phyloP scores from a whole-genome alignment of 2,113 vertebrate species.

The Tautogolabrus adspersus region DNA sequence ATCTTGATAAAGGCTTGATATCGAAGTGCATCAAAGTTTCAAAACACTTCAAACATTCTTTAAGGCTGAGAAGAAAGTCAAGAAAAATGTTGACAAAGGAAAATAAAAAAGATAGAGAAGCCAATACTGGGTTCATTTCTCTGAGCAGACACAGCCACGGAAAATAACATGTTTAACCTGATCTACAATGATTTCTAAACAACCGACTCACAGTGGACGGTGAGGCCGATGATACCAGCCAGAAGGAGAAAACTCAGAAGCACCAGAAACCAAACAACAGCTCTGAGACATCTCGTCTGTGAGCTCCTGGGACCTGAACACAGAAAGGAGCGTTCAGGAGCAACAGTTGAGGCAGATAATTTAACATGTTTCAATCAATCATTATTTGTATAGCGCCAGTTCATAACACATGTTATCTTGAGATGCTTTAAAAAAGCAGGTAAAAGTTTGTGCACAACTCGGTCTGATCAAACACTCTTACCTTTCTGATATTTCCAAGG shows the following conservation, averaged over 20 bases:
- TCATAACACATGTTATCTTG: no score
- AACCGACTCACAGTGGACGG: slow-evolving; percentile 22
- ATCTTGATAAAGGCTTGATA: no score
- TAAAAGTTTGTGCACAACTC: background rate
- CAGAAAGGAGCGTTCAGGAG: background rate
- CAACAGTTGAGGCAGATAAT: background rate
- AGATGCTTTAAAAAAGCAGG: no score
- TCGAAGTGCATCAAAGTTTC: no score
- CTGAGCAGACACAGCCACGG: no score
- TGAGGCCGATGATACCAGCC: slow-evolving; percentile 21
- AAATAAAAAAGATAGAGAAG: no score
- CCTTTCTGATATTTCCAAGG: background rate
- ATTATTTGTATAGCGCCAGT: no score
- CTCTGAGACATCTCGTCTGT: background rate
- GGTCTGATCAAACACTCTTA: background rate
- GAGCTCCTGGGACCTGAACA: slow-evolving; percentile 7
- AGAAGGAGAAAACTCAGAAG: slow-evolving; percentile 40
- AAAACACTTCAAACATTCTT: no score
- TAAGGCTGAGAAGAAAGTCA: no score
- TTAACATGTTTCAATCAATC: background rate
- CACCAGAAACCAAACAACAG: slow-evolving; percentile 11
- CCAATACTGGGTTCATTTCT: no score
- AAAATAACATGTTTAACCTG: no score
- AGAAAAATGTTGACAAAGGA: no score
- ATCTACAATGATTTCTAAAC: background rate